Conservation (phyloP, 2,888 invertebrate species). For the Acanthoscelides obtectus region DNA sequence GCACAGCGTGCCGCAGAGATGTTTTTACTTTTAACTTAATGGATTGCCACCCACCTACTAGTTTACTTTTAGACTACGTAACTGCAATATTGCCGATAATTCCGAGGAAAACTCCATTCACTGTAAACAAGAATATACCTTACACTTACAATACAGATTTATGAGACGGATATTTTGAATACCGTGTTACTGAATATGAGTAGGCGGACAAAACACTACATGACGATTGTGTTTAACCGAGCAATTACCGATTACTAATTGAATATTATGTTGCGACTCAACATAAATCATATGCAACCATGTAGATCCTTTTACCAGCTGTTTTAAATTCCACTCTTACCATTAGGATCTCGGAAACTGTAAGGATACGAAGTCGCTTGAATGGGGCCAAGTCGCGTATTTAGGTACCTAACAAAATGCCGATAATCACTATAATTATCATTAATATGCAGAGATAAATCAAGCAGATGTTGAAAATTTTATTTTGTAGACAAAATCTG, state of each 20-base stretch:
- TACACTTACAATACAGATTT: neutral
- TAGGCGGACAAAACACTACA: neutral
- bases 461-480: too few relatives aligned
- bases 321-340: too few relatives aligned
- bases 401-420: too few relatives aligned
- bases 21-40: slow-evolving; percentile 27
- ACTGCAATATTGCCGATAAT: slow-evolving; percentile 20
- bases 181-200: neutral
- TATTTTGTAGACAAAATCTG: too few relatives aligned
- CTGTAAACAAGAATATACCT: neutral
- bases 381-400: too few relatives aligned
- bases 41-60: slow-evolving; percentile 29
- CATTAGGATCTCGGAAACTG: too few relatives aligned
- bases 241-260: neutral
- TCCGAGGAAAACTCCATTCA: slow-evolving; percentile 15
- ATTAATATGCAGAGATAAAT: too few relatives aligned
- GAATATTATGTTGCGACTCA: neutral
- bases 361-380: too few relatives aligned
- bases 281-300: neutral
- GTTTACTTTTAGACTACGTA: slow-evolving; percentile 27
- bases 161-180: neutral
- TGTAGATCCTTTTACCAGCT: neutral
- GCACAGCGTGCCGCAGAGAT: slow-evolving; percentile 24
- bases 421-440: too few relatives aligned
- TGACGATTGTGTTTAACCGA: neutral